Evolutionary conservation across 1,140 invertebrate genomes (phyloP).

Genomic region (Samia ricini): DNA sequence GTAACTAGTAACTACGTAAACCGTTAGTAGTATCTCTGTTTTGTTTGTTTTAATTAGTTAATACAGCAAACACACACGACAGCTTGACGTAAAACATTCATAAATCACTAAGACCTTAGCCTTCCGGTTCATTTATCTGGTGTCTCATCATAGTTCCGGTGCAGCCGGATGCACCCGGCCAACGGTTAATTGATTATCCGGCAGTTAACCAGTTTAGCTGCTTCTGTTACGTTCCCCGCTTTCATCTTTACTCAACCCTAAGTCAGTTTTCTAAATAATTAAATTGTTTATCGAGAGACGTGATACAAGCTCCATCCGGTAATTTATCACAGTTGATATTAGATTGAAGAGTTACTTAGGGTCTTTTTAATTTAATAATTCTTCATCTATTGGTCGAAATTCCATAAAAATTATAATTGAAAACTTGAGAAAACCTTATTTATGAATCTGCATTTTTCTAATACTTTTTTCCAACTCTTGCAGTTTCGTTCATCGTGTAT

Average conservation of each 20-base stretch:
- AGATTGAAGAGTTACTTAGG: too few relatives aligned
- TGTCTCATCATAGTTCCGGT: slow-evolving; percentile 53
- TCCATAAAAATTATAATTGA: too few relatives aligned
- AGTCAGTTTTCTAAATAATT: background rate
- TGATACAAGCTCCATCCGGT: background rate
- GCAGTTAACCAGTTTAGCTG: slow-evolving; percentile 41
- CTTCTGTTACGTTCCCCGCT: slow-evolving; percentile 5
- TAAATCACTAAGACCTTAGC: slow-evolving; percentile 30
- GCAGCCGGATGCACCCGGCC: slow-evolving; percentile 62
- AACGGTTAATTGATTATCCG: slow-evolving; percentile 70
- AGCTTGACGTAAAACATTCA: slow-evolving; percentile 3
- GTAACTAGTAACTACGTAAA: too few relatives aligned
- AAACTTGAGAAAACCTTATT: too few relatives aligned
- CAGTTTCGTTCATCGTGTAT: too few relatives aligned
- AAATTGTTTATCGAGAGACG: background rate
- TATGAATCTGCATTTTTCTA: too few relatives aligned
- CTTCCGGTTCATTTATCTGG: slow-evolving; percentile 55
- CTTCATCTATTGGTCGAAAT: too few relatives aligned
- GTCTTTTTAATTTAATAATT: too few relatives aligned
- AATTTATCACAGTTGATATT: too few relatives aligned
- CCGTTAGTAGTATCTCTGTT: background rate
- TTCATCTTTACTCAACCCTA: slow-evolving; percentile 1
- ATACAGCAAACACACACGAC: background rate
- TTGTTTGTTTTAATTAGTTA: background rate
- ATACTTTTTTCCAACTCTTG: too few relatives aligned